A percentile compares a stretch with the other conserved stretches of the same genome.
phyloP scores from a whole-genome alignment of 2,113 vertebrate species.

The Ardeotis arabs region DNA sequence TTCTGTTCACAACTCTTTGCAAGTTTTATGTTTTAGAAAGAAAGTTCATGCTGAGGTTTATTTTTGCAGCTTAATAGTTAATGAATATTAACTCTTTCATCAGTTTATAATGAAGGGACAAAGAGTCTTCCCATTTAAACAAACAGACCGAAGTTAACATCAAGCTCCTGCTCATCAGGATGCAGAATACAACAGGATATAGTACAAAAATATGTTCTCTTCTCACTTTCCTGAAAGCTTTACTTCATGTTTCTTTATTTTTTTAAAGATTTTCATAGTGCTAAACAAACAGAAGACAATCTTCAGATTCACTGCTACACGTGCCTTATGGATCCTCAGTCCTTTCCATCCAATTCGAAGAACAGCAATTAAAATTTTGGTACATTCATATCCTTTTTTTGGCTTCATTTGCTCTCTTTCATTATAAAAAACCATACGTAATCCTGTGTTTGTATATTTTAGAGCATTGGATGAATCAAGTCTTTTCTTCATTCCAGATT shows the following conservation, averaged over 20 bases:
- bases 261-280: conserved; percentile 91
- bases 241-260: not conserved
- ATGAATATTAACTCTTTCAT: not conserved
- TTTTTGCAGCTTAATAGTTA: not conserved
- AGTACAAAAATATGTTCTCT: not conserved
- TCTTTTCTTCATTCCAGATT: not conserved
- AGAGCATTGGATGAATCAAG: not conserved
- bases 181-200: not conserved
- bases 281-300: conserved; percentile 96
- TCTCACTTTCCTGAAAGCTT: not conserved
- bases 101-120: not conserved
- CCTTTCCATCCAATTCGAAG: conserved; percentile 91
- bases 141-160: not conserved
- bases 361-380: conserved; percentile 88
- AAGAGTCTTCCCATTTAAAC: not conserved
- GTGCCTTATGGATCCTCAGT: conserved; percentile 92
- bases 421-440: fast-evolving
- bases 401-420: not conserved
- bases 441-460: not conserved
- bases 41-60: not conserved
- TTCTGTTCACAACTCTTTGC: not conserved
- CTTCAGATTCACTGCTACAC: conserved; percentile 94
- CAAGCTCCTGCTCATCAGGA: not conserved
- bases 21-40: not conserved
- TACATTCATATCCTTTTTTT: conserved; percentile 96